A percentile compares a stretch with the other conserved stretches of the same genome.
phyloP scores from a whole-genome alignment of 2,113 vertebrate genomes.

The Psilopogon haemacephalus region DNA sequence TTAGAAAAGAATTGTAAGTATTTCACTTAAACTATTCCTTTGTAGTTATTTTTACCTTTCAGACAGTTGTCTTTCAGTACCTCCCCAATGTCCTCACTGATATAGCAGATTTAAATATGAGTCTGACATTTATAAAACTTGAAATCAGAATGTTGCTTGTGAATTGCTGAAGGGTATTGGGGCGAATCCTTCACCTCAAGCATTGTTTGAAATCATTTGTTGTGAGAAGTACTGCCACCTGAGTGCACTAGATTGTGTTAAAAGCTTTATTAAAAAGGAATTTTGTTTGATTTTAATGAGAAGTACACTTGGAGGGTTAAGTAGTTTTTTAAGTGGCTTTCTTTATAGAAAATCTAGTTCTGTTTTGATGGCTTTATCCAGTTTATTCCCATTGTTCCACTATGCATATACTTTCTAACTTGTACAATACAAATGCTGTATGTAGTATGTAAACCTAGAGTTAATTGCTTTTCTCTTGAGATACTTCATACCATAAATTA shows the following conservation, averaged over 20 bases:
- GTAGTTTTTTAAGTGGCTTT: not conserved
- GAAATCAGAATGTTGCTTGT: not conserved
- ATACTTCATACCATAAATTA: not conserved
- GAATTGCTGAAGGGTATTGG: not conserved
- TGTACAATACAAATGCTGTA: not conserved
- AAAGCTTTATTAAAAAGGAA: not conserved
- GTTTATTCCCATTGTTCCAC: not conserved
- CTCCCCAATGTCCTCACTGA: not conserved
- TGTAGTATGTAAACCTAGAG: not conserved
- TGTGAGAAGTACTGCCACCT: not conserved
- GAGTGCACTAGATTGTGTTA: not conserved
- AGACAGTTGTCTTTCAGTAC: not conserved
- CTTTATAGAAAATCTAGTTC: not conserved
- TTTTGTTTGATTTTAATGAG: not conserved
- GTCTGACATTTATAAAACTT: not conserved
- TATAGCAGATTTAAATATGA: not conserved
- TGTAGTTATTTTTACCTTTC: not conserved
- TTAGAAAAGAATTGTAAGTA: constrained; percentile 90
- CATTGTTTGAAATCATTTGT: not conserved
- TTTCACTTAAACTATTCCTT: not conserved
- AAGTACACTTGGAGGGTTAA: not conserved
- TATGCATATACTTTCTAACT: not conserved
- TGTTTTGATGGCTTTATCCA: not conserved
- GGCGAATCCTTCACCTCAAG: not conserved
- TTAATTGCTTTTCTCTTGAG: not conserved